Conservation (phyloP, 2,888 invertebrate species). For the Chaitophorus viminalis region DNA sequence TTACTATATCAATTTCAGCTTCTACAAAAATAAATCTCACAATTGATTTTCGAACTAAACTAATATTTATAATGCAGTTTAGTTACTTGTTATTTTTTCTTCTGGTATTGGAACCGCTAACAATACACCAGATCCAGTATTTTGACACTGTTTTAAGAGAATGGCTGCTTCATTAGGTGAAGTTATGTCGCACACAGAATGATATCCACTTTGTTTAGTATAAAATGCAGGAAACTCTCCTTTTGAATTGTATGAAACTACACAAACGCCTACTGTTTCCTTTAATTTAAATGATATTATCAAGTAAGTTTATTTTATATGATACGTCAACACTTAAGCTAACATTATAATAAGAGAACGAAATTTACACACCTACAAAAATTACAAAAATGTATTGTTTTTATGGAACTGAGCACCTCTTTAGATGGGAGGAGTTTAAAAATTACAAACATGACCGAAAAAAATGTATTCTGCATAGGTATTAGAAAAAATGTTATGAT, state of each 20-base stretch:
- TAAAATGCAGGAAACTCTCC: constrained; percentile 94
- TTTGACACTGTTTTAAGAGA: constrained; percentile 73
- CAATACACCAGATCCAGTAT: constrained; percentile 78
- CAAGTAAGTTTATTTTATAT: background rate
- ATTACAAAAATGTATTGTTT: too few species aligned
- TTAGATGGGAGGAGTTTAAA: too few species aligned
- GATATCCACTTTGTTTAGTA: constrained; percentile 78
- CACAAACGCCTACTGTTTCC: constrained; percentile 96
- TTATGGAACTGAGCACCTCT: too few species aligned
- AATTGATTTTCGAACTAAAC: background rate
- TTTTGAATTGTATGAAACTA: constrained; percentile 77
- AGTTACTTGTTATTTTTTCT: constrained; percentile 65
- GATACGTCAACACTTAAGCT: background rate
- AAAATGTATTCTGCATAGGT: too few species aligned
- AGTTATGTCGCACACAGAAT: constrained; percentile 77
- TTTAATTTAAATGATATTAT: constrained; percentile 67
- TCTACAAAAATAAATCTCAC: constrained; percentile 66
- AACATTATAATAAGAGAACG: background rate
- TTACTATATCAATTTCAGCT: constrained; percentile 75
- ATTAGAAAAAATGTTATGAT: too few species aligned
- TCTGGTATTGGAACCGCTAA: constrained; percentile 91
- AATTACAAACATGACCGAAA: too few species aligned
- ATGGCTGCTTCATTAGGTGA: constrained; percentile 77
- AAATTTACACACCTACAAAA: too few species aligned
- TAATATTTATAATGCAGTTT: background rate